Evolutionary conservation across 2,888 invertebrate genomes (phyloP).

Genomic region (Acleris laterana): DNA sequence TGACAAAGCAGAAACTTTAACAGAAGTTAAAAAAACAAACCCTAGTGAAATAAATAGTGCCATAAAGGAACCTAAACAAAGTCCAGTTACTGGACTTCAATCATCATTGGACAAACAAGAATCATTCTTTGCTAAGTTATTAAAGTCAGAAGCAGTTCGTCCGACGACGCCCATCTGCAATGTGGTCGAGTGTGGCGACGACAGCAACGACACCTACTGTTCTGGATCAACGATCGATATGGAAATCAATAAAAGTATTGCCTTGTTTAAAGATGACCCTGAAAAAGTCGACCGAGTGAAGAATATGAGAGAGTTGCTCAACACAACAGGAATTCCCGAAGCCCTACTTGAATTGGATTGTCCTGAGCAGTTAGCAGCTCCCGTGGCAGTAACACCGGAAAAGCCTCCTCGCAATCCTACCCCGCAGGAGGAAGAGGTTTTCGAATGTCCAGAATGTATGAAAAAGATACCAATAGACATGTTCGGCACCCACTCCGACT

Average conservation of each 20-base stretch:
- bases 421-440: constrained; percentile 45
- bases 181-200: constrained; percentile 60
- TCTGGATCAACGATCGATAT: constrained; percentile 76
- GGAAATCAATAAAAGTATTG: constrained; percentile 78
- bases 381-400: constrained; percentile 9
- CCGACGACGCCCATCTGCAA: constrained; percentile 61
- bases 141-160: constrained; percentile 43
- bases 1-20: constrained; percentile 39
- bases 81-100: constrained; percentile 47
- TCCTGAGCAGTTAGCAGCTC: constrained; percentile 8
- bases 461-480: constrained; percentile 82
- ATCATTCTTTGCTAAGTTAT: constrained; percentile 77
- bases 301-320: constrained; percentile 65
- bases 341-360: constrained; percentile 23
- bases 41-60: constrained; percentile 18
- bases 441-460: constrained; percentile 87
- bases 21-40: constrained; percentile 44
- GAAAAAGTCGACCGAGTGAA: constrained; percentile 60
- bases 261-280: constrained; percentile 72
- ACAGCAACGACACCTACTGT: constrained; percentile 70
- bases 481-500: constrained; percentile 89
- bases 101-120: constrained; percentile 68
- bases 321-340: constrained; percentile 48
- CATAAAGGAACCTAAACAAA: constrained; percentile 24
- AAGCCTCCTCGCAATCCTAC: neutral